phyloP scores from a whole-genome alignment of 2,797 vertebrate genomes.

The Caiman crocodilus region DNA sequence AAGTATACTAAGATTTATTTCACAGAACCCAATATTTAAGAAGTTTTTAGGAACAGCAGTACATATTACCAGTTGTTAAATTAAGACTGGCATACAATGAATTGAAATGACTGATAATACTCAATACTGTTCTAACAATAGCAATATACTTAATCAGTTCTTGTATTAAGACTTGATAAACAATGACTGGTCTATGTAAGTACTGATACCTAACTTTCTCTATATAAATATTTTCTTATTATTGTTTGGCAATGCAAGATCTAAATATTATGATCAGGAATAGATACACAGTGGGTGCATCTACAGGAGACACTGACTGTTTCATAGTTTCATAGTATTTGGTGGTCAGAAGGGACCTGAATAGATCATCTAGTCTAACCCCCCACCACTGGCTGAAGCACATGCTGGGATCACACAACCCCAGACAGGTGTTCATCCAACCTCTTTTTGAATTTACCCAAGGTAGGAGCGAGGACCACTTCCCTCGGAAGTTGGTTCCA shows the following conservation, averaged over 20 bases:
- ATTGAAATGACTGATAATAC: neutral
- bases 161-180: too few relatives aligned
- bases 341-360: accelerated
- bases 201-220: neutral
- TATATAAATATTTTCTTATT: neutral
- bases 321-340: neutral
- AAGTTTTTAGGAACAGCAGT: neutral
- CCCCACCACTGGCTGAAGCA: too few relatives aligned
- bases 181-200: too few relatives aligned
- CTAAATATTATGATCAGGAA: neutral
- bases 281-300: neutral
- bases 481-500: too few relatives aligned
- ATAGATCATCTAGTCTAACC: neutral
- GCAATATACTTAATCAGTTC: too few relatives aligned
- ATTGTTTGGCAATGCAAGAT: neutral
- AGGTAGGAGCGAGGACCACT: too few relatives aligned
- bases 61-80: neutral
- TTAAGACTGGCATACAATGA: neutral
- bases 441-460: too few relatives aligned
- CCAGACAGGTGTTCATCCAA: too few relatives aligned
- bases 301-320: neutral
- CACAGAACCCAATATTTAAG: neutral
- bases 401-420: too few relatives aligned
- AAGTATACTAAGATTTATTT: neutral
- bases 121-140: too few relatives aligned